Evolutionary conservation across 1,140 invertebrate genomes (phyloP).

Genomic region (Calycopis cecrops): DNA sequence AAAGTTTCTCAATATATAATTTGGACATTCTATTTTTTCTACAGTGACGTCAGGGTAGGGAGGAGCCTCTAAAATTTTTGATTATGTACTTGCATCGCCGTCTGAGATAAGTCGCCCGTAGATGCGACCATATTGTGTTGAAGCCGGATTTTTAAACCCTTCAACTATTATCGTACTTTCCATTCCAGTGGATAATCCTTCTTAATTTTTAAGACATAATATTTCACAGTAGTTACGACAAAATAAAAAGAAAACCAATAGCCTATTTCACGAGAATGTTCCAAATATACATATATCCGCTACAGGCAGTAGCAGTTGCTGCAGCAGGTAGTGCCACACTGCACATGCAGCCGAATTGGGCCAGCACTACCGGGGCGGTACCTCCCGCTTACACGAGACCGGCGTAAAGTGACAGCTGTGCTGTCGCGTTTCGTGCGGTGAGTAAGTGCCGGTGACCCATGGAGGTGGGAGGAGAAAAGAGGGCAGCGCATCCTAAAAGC

Average conservation of each 20-base stretch:
- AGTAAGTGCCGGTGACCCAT: no score
- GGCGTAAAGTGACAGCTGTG: no score
- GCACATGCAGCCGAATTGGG: no score
- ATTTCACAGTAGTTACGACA: slow-evolving; percentile 18
- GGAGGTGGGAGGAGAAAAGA: no score
- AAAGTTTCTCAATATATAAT: slow-evolving; percentile 43
- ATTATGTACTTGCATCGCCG: slow-evolving; percentile 51
- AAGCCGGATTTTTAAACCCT: slow-evolving; percentile 43
- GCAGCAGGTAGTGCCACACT: neutral
- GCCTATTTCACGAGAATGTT: neutral
- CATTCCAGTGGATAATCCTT: slow-evolving; percentile 44
- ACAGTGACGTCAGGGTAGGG: slow-evolving; percentile 31
- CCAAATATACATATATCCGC: neutral
- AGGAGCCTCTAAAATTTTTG: slow-evolving; percentile 28
- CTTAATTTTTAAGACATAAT: slow-evolving; percentile 42
- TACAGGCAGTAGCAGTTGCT: neutral
- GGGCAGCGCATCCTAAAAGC: no score
- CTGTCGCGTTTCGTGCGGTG: no score
- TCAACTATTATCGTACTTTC: slow-evolving; percentile 49
- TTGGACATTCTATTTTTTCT: slow-evolving; percentile 42
- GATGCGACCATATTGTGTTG: neutral
- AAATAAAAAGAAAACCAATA: no score
- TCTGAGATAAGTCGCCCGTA: slow-evolving; percentile 22
- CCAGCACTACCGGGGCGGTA: no score
- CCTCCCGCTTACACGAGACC: no score